These are phyloP conservation scores for Drosophila anomelani DNA, from an alignment of 2,888 invertebrate species.

Conservation along the genomic window DNA sequence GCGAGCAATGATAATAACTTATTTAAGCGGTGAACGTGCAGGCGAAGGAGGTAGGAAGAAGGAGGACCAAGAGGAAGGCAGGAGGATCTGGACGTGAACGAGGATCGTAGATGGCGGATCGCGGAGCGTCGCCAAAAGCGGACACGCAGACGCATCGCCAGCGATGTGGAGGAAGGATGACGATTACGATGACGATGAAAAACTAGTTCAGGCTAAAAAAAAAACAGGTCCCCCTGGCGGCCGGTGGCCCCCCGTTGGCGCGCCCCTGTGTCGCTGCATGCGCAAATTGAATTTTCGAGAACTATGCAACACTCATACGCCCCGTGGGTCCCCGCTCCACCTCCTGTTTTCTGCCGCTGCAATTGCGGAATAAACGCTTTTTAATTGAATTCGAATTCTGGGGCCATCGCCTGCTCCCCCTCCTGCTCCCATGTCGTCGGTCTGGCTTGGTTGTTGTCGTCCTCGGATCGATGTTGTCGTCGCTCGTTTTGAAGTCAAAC, in stretches of 20 bases:
- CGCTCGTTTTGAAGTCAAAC: constrained; percentile 52
- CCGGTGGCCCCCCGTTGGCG: constrained; percentile 9
- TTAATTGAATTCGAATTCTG: constrained; percentile 81
- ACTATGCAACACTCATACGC: constrained; percentile 81
- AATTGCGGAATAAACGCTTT: constrained; percentile 80
- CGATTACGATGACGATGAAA: constrained; percentile 42
- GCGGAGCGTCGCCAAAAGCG: constrained; percentile 38
- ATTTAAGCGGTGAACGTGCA: constrained; percentile 70
- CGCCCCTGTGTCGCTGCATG: constrained; percentile 33
- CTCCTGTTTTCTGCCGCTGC: constrained; percentile 36
- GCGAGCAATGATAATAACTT: constrained; percentile 83
- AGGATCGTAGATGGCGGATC: constrained; percentile 15
- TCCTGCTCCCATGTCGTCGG: constrained; percentile 5
- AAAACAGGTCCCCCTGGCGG: constrained; percentile 26
- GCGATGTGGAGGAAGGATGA: constrained; percentile 17
- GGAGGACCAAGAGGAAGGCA: neutral
- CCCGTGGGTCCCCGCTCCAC: constrained; percentile 66
- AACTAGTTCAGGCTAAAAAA: constrained; percentile 54
- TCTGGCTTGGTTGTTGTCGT: constrained; percentile 54
- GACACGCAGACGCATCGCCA: constrained; percentile 38
- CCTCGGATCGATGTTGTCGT: constrained; percentile 71
- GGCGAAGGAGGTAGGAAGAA: constrained; percentile 6
- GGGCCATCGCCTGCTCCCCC: constrained; percentile 23
- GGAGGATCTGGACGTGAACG: neutral
- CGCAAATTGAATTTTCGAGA: constrained; percentile 79